phyloP scores from a whole-genome alignment of 2,888 invertebrate genomes.

The Crioceris asparagi region DNA sequence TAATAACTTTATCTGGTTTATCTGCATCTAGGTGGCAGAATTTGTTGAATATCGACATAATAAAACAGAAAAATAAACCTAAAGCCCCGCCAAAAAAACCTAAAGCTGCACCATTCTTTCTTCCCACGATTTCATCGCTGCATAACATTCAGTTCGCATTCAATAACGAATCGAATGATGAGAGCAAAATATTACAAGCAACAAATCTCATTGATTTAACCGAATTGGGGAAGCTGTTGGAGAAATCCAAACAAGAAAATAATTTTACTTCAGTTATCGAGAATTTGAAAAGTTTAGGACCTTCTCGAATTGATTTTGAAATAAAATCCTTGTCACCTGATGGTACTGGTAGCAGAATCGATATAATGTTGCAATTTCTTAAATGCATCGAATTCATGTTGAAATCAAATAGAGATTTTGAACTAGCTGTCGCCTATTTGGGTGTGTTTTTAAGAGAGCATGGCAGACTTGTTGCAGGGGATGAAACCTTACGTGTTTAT shows the following conservation, averaged over 20 bases:
- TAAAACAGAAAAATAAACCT: slow-evolving; percentile 84
- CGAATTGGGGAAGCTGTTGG: slow-evolving; percentile 54
- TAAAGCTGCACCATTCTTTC: slow-evolving; percentile 89
- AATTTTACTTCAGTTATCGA: slow-evolving; percentile 50
- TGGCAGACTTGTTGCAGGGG: slow-evolving; percentile 48
- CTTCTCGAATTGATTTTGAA: slow-evolving; percentile 80
- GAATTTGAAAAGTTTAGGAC: slow-evolving; percentile 58
- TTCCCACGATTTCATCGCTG: slow-evolving; percentile 80
- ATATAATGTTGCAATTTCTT: slow-evolving; percentile 68
- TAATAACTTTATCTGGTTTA: slow-evolving; percentile 77
- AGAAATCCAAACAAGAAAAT: slow-evolving; percentile 39
- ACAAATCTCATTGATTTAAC: slow-evolving; percentile 55
- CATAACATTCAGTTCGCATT: no score
- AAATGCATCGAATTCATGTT: slow-evolving; percentile 61
- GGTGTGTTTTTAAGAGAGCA: slow-evolving; percentile 78
- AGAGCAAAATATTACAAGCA: slow-evolving; percentile 44
- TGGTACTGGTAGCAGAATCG: slow-evolving; percentile 61
- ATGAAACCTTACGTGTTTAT: slow-evolving; percentile 43
- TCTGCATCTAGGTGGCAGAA: slow-evolving; percentile 88
- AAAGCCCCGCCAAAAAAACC: slow-evolving; percentile 71
- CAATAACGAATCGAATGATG: slow-evolving; percentile 16
- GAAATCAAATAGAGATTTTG: slow-evolving; percentile 69
- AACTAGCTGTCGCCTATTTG: slow-evolving; percentile 82
- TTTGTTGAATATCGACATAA: slow-evolving; percentile 46
- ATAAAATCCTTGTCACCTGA: slow-evolving; percentile 68